Evolutionary conservation across 30 jellyfish, hydroid and myxozoan genomes (phyloP).

Genomic region (Aurelia sp.): DNA sequence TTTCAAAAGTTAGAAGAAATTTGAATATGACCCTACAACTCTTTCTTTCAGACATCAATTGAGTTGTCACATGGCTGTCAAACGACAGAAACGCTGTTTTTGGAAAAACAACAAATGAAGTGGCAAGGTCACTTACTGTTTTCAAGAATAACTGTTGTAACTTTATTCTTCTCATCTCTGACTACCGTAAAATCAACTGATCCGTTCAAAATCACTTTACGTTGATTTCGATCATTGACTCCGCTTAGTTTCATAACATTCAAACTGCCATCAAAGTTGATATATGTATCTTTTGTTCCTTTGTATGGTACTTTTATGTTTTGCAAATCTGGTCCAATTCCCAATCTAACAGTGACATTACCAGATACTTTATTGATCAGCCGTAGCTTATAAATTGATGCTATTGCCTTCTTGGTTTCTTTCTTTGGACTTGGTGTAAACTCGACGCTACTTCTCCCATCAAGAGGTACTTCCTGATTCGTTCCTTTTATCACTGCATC

Average conservation of each 20-base stretch:
- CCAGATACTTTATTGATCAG: conserved; percentile 43
- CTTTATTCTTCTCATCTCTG: neutral
- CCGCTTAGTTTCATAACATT: conserved; percentile 21
- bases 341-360: conserved; percentile 3
- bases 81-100: too few relatives aligned
- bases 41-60: too few relatives aligned
- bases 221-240: conserved; percentile 11
- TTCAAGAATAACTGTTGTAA: conserved; percentile 8
- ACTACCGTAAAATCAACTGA: neutral
- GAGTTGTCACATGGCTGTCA: too few relatives aligned
- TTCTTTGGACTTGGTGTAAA: conserved; percentile 23
- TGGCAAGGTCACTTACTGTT: conserved; percentile 30
- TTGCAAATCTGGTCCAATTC: conserved; percentile 31
- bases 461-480: conserved; percentile 12
- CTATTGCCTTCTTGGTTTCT: neutral
- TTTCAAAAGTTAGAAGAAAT: too few relatives aligned
- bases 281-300: neutral
- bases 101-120: too few relatives aligned
- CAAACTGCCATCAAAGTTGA: neutral
- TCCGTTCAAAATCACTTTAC: conserved; percentile 18
- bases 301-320: conserved; percentile 25
- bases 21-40: too few relatives aligned
- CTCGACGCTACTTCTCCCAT: conserved; percentile 12
- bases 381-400: conserved; percentile 15
- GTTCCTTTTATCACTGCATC: conserved; percentile 26